Evolutionary conservation across 2,113 vertebrate species (phyloP), one percentile per base, ranked within the genome.

Genomic region (Ophiodon elongatus): DNA sequence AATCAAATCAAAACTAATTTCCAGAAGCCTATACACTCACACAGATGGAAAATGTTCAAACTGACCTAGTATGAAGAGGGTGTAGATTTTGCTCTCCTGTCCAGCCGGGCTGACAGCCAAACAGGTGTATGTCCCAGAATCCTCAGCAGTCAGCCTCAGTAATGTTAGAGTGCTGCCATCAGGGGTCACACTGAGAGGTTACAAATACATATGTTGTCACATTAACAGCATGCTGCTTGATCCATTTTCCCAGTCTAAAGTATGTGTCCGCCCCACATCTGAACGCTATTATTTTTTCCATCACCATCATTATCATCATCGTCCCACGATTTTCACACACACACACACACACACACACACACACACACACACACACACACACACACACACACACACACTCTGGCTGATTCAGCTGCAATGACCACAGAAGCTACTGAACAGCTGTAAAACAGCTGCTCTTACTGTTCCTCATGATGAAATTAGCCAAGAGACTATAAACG

Each of bases 51-150:
- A 27, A 59, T 13, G 13, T 23, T 50, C 14, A 67, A 65, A 52
- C 97, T 94, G 73, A 98, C 98, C 96, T 50, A 97, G 91, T 31
- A 98, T 96, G 0, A 87, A 95, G 71, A 99, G 85, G 0, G 92
- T 93, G 94, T 96, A 96, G 73, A 97, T 92, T 88, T 90, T 93
- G 54, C 93, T 89, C 0, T 99, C 97, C 84, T 97, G 96, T 0
- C 98, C 97, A 0, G 90, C 96, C 0, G 88, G 43, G 85, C 94
- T 99, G 41, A 64, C 90, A 15, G 97, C 97, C 92, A 97, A 76
- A 64, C 98, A 99, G 8, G 94, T 97, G 92, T 98, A 99, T 0
- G 94, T 96, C 0, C 97, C 97, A 0, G 97, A 95, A 85, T 98
- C 96, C 0, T 94, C 91, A 0, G 95, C 89, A 35, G 31, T 92